Base-by-base conservation (phyloP, 2,113 vertebrate species). In the Ciconia boyciana region DNA sequence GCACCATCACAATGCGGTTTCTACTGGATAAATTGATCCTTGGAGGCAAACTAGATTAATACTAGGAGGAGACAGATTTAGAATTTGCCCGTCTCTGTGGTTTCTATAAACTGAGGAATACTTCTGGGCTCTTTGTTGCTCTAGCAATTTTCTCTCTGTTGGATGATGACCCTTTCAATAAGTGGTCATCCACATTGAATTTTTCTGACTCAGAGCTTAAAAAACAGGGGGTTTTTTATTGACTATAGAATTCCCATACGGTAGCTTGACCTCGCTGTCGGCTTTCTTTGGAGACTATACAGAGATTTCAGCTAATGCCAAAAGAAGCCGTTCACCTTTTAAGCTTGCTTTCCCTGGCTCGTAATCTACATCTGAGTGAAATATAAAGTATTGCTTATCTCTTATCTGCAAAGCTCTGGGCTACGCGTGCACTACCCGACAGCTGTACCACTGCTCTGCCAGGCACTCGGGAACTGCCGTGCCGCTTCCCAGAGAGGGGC, bases 121-220 rank as follows among this genome's bases (percentile, higher is more conserved):
- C 51, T 95, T 91, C 78, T 83, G 89, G 82, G 75, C 70, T 96
- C 93, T 96, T 93, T 97, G 94, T 97, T 97, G 96, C 93, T 91
- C 39, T 85, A 85, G 94, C 95, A 95, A 90, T 97, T 97, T 97
- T 83, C 78, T 94, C 94, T 95, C 95, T 95, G 93, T 95, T 96
- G 96, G 95, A 97, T 90, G 92, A 92, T 97, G 95, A 96, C 96
- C 96, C 94, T 96, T 97, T 96, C 97, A 97, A 78, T 96, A 97
- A 97, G 75, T 96, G 93, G 96, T 90, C 95, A 93, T 94, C 89
- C 95, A 77, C 96, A 97, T 48, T 91, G 93, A 88, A 93, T 96
- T 96, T 96, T 94, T 91, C 95, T 89, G 82, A 83, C 87, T 97
- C 58, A 32, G 64, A 87, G 95, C 87, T 94, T 95, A 74, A 87